Evolutionary conservation across 2,888 invertebrate species (phyloP).

Genomic region (Hyposoter didymator): DNA sequence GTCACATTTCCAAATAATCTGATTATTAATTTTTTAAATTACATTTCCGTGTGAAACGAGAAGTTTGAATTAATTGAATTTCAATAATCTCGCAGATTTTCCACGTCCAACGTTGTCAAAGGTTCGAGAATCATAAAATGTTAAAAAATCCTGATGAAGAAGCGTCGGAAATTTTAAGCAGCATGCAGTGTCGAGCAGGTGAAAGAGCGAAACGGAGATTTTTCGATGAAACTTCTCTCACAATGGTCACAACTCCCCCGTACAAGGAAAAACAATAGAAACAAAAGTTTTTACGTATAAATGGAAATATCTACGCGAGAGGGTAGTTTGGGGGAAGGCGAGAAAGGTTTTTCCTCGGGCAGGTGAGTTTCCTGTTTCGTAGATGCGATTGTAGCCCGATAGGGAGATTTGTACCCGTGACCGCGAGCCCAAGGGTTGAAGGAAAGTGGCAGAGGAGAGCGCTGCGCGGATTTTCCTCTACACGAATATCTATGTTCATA

Average conservation of each 20-base stretch:
- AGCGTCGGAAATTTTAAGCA: background rate
- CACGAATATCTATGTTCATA: constrained; percentile 3
- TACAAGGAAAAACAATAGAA: constrained; percentile 20
- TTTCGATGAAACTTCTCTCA: constrained; percentile 60
- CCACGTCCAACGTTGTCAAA: background rate
- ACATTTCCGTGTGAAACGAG: too few species aligned
- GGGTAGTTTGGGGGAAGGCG: constrained; percentile 46
- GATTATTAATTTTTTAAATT: too few species aligned
- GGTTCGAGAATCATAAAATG: background rate
- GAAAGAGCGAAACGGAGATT: constrained; percentile 47
- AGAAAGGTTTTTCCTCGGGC: constrained; percentile 40
- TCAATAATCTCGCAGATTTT: background rate
- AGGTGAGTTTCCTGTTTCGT: constrained; percentile 77
- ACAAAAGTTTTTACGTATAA: constrained; percentile 54
- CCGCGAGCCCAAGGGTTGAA: constrained; percentile 63
- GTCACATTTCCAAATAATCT: too few species aligned
- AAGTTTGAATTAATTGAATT: too few species aligned
- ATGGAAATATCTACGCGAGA: constrained; percentile 28
- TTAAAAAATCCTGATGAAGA: constrained; percentile 8
- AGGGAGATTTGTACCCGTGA: constrained; percentile 81
- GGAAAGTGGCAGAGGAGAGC: constrained; percentile 47
- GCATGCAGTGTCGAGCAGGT: background rate
- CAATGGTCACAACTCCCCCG: constrained; percentile 67
- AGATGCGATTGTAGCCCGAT: constrained; percentile 82
- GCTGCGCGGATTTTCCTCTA: constrained; percentile 46